These are phyloP conservation scores for Mastomys natalensis DNA, from an alignment of 2,113 vertebrate genomes.

Conservation along the genomic window DNA sequence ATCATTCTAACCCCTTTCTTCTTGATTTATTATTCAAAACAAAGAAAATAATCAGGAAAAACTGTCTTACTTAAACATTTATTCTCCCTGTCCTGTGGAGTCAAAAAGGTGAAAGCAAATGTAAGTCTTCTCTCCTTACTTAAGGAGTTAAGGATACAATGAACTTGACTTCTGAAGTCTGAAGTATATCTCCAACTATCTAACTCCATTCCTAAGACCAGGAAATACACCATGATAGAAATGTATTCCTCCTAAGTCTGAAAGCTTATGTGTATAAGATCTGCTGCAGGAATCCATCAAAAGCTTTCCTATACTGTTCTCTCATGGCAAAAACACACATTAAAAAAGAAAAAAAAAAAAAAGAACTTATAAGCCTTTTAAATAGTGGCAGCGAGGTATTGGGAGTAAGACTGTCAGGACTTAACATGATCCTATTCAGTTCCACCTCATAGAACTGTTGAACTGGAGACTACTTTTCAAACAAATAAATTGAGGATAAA, in stretches of 20 bases:
- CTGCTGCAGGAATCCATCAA: neutral
- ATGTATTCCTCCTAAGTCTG: neutral
- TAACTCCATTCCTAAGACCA: neutral
- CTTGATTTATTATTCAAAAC: neutral
- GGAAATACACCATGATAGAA: neutral
- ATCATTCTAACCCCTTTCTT: neutral
- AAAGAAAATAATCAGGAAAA: neutral
- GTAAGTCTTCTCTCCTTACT: neutral
- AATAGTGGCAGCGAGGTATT: neutral
- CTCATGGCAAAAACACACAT: neutral
- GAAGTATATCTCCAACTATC: neutral
- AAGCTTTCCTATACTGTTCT: neutral
- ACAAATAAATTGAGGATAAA: neutral
- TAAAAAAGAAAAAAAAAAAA: no score
- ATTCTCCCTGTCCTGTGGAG: neutral
- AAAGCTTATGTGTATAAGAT: neutral
- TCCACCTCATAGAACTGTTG: neutral
- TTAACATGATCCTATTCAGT: no score
- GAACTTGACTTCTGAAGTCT: neutral
- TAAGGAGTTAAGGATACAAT: neutral
- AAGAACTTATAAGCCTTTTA: neutral
- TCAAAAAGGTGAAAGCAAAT: neutral
- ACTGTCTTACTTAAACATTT: neutral
- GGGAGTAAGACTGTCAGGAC: neutral
- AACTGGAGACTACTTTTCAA: neutral